A percentile compares a stretch with the other conserved stretches of the same genome.
Conservation (phyloP, 64 coral and sea anemone genomes). For the Trachythela sp. region DNA sequence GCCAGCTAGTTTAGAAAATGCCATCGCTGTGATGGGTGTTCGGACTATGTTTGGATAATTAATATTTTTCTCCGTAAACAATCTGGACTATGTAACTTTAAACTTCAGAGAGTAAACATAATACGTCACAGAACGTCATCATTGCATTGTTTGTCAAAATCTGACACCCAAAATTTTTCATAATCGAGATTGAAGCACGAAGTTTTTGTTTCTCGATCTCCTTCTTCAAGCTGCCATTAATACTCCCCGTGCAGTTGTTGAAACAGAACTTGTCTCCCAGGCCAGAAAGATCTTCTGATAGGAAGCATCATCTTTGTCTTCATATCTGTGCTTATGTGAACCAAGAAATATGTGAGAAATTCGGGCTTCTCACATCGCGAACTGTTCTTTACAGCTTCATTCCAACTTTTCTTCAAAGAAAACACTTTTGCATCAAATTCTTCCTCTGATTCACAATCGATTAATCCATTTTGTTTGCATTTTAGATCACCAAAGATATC, state of each 20-base stretch:
- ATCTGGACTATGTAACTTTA: no score
- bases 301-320: slow-evolving; percentile 19
- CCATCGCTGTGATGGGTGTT: no score
- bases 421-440: slow-evolving; percentile 4
- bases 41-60: no score
- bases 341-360: slow-evolving; percentile 22
- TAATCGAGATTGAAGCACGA: no score
- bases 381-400: no score
- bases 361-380: no score
- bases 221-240: slow-evolving; percentile 33
- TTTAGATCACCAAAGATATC: background rate
- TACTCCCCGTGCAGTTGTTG: slow-evolving; percentile 18
- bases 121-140: no score
- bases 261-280: slow-evolving; percentile 34
- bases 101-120: no score
- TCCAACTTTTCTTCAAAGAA: slow-evolving; percentile 23
- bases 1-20: no score
- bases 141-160: no score
- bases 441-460: background rate
- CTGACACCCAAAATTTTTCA: no score
- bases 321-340: slow-evolving; percentile 23
- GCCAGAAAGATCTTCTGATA: background rate
- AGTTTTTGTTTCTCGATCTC: slow-evolving; percentile 38
- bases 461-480: slow-evolving; percentile 1
- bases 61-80: no score